A percentile compares a stretch with the other conserved stretches of the same genome.
These are phyloP conservation scores for Bunonema sp. DNA, from an alignment of 2,888 invertebrate species.

Conservation along the genomic window DNA sequence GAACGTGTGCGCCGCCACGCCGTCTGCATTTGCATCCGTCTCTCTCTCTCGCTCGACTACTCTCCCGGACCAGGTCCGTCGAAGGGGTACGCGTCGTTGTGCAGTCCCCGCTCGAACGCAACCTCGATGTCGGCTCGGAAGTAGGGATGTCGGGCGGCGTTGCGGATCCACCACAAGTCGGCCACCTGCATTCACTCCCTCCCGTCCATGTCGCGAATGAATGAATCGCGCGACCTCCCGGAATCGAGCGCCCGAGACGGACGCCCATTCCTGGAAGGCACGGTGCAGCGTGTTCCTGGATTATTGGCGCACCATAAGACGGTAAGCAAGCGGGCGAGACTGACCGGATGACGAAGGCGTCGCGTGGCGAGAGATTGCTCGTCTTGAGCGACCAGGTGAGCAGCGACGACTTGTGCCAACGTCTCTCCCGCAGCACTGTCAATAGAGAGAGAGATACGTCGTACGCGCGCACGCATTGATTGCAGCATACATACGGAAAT, in stretches of 20 bases:
- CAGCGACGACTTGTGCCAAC: too few species aligned
- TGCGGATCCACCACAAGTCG: background rate
- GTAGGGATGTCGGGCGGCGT: constrained; percentile 1
- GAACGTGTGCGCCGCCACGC: constrained; percentile 38
- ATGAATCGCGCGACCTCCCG: constrained; percentile 10
- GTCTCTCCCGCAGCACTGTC: too few species aligned
- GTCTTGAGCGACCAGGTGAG: too few species aligned
- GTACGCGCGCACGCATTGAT: too few species aligned
- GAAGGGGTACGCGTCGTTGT: constrained; percentile 33
- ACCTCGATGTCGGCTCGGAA: constrained; percentile 15
- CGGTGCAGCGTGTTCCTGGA: constrained; percentile 35
- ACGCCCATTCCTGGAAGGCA: constrained; percentile 33
- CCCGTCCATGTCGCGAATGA: too few species aligned
- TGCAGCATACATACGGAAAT: too few species aligned
- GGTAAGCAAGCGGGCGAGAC: too few species aligned
- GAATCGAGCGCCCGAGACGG: constrained; percentile 21
- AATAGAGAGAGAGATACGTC: too few species aligned
- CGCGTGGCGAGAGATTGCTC: too few species aligned
- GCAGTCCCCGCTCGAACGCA: constrained; percentile 28
- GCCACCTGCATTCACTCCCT: too few species aligned
- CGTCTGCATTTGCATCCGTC: constrained; percentile 15
- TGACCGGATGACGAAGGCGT: too few species aligned
- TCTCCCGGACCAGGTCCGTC: constrained; percentile 25
- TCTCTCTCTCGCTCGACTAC: background rate
- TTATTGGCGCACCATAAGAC: too few species aligned